phyloP scores from a whole-genome alignment of 2,113 vertebrate species.

The Panurus biarmicus region DNA sequence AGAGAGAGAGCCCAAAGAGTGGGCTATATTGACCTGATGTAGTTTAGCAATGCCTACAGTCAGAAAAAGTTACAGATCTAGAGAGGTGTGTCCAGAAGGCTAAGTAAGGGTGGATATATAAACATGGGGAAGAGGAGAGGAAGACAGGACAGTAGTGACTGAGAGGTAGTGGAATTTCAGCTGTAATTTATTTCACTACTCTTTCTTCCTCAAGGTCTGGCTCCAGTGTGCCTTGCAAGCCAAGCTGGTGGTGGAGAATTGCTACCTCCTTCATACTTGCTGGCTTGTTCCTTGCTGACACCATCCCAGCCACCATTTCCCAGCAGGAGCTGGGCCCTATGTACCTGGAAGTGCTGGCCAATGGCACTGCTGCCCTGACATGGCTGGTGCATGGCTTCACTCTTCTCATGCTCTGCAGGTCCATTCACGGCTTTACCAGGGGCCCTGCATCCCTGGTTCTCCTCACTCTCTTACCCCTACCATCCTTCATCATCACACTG shows the following conservation, averaged over 20 bases:
- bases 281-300: constrained; percentile 73
- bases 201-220: constrained; percentile 39
- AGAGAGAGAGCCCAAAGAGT: background rate
- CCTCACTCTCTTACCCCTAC: constrained; percentile 71
- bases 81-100: background rate
- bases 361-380: constrained; percentile 72
- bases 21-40: background rate
- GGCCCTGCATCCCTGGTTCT: constrained; percentile 76
- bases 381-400: constrained; percentile 83
- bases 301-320: constrained; percentile 66
- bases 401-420: constrained; percentile 68
- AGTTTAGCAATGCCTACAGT: background rate
- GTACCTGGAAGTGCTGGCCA: constrained; percentile 79
- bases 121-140: background rate
- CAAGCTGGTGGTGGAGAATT: constrained; percentile 81
- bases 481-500: constrained; percentile 78
- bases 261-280: constrained; percentile 66
- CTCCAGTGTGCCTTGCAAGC: background rate
- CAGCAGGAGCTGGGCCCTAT: constrained; percentile 67
- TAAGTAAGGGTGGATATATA: background rate
- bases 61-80: background rate
- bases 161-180: background rate
- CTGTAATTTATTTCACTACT: constrained; percentile 4
- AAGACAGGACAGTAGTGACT: background rate
- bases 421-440: constrained; percentile 58